Base-by-base conservation (phyloP, 2,797 vertebrate genomes). In the Phyllotis vaccarum region DNA sequence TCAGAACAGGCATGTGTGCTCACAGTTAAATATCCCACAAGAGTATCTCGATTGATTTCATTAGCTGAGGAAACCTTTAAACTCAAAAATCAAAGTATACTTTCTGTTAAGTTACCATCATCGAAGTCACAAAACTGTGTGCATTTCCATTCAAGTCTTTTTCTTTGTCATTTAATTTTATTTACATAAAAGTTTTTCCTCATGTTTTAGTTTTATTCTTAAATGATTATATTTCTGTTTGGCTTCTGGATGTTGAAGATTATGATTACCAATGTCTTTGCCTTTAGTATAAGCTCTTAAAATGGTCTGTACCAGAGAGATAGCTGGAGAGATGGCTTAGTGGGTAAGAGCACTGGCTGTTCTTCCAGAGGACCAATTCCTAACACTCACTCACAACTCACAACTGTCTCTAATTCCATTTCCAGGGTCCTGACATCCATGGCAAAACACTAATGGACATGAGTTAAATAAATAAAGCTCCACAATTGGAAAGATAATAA, bases 171-270 rank as follows among this genome's bases (percentile, higher is more conserved):
- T 82, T 91, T 95, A 60, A 60, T 81, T 95, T 94, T 95, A 14
- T 74, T 91, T 76, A 56, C 86, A 40, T 21, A 10, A 10, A 29
- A 86, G 37, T 13, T 40, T 89, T 79, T 56, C 24, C 40, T 95
- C n/a, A 49, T 81, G 27, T 93, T 21, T 13, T 68, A 46, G 43
- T 90, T 92, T 93, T 76, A 87, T 83, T 95, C 95, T 95, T 90
- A 76, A 64, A 29, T 88, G 19, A 11, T 74, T 81, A 79, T 24
- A 37, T 94, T 62, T 87, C 34, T 88, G 27, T 22, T 88, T 75
- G 34, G 24, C 40, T 86, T 89, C 40, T 89, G 14, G 37, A 21
- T 91, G 34, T 95, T 95, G 6, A 37, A 90, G 22, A 17, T 90
- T 87, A 24, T 74, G 43, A 79, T 82, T 92, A 94, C 54, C 58